phyloP scores from a whole-genome alignment of 2,888 invertebrate species.

The Ectobius pallidus region DNA sequence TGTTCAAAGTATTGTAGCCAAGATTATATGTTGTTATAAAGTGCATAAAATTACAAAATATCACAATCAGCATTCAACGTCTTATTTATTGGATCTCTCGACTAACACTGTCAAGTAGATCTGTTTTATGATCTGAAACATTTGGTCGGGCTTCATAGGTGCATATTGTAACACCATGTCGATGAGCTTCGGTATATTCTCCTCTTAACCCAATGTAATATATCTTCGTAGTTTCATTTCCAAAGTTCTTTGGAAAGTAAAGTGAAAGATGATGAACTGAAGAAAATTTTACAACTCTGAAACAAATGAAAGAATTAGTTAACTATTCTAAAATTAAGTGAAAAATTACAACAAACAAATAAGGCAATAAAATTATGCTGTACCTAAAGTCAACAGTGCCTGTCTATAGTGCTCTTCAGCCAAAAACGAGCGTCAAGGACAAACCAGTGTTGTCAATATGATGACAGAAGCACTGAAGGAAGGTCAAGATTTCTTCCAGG shows the following conservation, averaged over 20 bases:
- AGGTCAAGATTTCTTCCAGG: too few relatives aligned
- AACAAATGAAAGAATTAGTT: slow-evolving; percentile 53
- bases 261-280: slow-evolving; percentile 87
- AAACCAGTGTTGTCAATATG: too few relatives aligned
- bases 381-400: too few relatives aligned
- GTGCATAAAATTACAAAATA: too few relatives aligned
- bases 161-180: slow-evolving; percentile 90
- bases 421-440: too few relatives aligned
- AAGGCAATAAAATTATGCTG: too few relatives aligned
- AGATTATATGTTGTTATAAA: too few relatives aligned
- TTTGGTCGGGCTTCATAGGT: slow-evolving; percentile 89
- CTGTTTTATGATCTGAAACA: slow-evolving; percentile 81
- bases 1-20: neutral
- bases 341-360: too few relatives aligned
- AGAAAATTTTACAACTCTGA: slow-evolving; percentile 90
- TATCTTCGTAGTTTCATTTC: slow-evolving; percentile 81
- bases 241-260: slow-evolving; percentile 90
- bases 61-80: slow-evolving; percentile 43
- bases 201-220: slow-evolving; percentile 96
- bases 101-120: slow-evolving; percentile 65
- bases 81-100: slow-evolving; percentile 64
- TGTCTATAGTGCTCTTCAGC: too few relatives aligned
- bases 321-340: too few relatives aligned
- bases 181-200: slow-evolving; percentile 83
- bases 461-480: too few relatives aligned